Conservation (phyloP, 2,888 invertebrate species). For the Dyspetes luteomarginatus region DNA sequence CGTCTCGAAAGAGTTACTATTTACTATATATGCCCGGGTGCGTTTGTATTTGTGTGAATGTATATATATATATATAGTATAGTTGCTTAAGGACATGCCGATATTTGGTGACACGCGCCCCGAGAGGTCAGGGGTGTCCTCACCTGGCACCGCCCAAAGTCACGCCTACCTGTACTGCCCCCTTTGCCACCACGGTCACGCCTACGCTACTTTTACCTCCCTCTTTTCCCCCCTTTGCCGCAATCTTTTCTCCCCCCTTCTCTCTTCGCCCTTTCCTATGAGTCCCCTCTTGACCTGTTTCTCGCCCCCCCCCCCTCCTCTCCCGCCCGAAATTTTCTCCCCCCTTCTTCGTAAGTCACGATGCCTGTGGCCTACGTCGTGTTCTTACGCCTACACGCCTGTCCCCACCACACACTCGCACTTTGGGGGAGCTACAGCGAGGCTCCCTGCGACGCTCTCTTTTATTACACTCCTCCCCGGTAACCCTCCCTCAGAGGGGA, state of each 20-base stretch:
- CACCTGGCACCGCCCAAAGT: slow-evolving; percentile 82
- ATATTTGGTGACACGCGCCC: slow-evolving; percentile 73
- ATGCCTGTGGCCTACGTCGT: slow-evolving; percentile 62
- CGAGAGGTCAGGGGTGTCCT: slow-evolving; percentile 79
- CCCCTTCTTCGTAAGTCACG: slow-evolving; percentile 52
- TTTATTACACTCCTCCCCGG: neutral
- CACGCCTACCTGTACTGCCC: slow-evolving; percentile 82
- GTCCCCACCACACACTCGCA: slow-evolving; percentile 43
- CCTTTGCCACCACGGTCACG: slow-evolving; percentile 75
- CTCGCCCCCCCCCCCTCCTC: too few species aligned
- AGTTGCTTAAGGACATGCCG: slow-evolving; percentile 60
- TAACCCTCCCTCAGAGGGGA: neutral
- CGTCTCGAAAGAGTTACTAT: neutral
- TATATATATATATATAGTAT: neutral
- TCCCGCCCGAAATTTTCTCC: too few species aligned
- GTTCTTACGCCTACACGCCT: slow-evolving; percentile 64
- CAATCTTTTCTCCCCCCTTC: slow-evolving; percentile 56
- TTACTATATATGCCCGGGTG: neutral
- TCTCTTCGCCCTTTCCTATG: slow-evolving; percentile 65
- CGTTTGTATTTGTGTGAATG: too few species aligned
- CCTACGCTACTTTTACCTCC: slow-evolving; percentile 74
- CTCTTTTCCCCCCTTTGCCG: slow-evolving; percentile 65
- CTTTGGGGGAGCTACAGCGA: neutral
- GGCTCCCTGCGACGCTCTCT: neutral
- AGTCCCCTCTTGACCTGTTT: slow-evolving; percentile 50